Evolutionary conservation across 2,113 vertebrate genomes (phyloP), one percentile per base, ranked within the genome.

Genomic region (Andinoacara biseriatus): DNA sequence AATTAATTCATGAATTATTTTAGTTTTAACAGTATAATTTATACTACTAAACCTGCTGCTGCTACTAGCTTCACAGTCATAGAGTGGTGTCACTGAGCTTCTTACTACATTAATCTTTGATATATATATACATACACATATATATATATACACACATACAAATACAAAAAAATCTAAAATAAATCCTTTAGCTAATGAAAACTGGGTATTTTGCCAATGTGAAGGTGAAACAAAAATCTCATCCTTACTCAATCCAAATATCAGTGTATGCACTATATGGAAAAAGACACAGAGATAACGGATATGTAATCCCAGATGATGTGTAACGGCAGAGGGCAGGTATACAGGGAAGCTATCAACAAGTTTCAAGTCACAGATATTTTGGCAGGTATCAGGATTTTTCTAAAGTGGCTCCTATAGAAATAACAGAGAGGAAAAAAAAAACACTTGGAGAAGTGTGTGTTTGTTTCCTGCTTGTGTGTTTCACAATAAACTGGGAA

Each of bases 401-500:
- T 60, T 58, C 56, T n/a, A 11, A 57, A 46, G 35, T 15, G 67
- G 77, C 46, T 61, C 15, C 10, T 57, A 18, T 49, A 79, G 69
- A 81, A 52, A 62, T 7, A 56, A 61, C 35, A 58, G 43, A 85
- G 46, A 74, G 31, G 35, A 10, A 1, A 72, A 72, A 10, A 54
- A 76, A 56, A 62, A 20, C 2, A 80, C 10, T 58, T 74, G 13
- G 57, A 80, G 57, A 62, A 38, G 15, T 52, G 62, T 15, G 62
- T 59, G 60, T 77, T 58, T 79, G 24, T 75, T 58, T 80, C 22
- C 63, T 58, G 38, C 33, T 60, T 24, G 38, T 77, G 85, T 78
- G 58, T 83, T 59, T 58, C 20, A 7, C 22, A 58, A 62, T 35
- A 83, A 87, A 81, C 74, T 52, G 77, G 74, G 74, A 79, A 43